Conservation (phyloP, 2,888 invertebrate genomes). For the Dicycla oo region DNA sequence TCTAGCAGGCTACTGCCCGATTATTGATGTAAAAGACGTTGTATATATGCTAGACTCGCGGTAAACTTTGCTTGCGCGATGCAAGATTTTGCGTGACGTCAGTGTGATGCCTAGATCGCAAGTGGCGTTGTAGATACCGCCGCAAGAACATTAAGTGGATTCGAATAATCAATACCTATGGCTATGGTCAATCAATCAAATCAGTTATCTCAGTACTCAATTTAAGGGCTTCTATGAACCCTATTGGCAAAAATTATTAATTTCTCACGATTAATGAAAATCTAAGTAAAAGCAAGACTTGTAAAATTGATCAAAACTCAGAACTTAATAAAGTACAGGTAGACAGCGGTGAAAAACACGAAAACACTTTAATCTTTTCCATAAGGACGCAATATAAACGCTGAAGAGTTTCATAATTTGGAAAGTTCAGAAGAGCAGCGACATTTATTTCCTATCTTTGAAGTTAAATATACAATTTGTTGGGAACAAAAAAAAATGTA, state of each 20-base stretch:
- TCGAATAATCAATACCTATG: background rate
- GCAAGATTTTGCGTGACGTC: no score
- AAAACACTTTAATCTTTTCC: slow-evolving; percentile 46
- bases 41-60: no score
- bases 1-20: no score
- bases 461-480: slow-evolving; percentile 61
- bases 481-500: slow-evolving; percentile 41
- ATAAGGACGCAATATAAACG: slow-evolving; percentile 47
- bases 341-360: slow-evolving; percentile 26
- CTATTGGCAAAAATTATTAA: background rate
- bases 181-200: background rate
- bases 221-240: background rate
- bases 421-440: slow-evolving; percentile 65
- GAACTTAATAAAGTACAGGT: slow-evolving; percentile 11
- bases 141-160: background rate
- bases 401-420: slow-evolving; percentile 60
- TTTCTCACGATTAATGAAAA: background rate
- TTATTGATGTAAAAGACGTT: no score
- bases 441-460: slow-evolving; percentile 67
- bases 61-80: no score
- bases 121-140: no score
- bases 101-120: no score
- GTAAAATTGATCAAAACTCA: slow-evolving; percentile 14
- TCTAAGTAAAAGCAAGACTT: background rate
- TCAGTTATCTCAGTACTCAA: background rate